Base-by-base conservation (phyloP, 2,113 vertebrate genomes). In the Dermatemys mawii region DNA sequence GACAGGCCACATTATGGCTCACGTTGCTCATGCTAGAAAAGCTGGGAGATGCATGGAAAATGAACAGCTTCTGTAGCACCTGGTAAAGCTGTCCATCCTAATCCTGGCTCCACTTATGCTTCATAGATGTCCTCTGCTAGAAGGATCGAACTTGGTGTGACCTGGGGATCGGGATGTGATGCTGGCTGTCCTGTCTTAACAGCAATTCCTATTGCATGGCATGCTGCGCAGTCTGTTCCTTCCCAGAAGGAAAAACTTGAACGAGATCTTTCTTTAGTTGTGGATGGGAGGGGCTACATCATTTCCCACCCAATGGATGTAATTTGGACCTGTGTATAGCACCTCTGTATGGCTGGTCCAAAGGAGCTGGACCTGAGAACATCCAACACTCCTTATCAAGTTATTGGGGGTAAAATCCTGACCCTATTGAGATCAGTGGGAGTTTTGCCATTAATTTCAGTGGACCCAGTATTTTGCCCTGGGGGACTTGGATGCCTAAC, bases 221-320 rank as follows among this genome's bases (percentile, higher is more conserved):
- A 46, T 76, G 26, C 44, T 46, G 26, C 27, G 41, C 26, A 46
- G 46, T 14, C 73, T 46, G 32, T 29, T 41, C 24, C n/a, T 19
- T 49, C 26, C 32, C 48, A 70, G 50, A 41, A 51, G 13, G 46
- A 22, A 6, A 4, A 78, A 12, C 24, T 54, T 49, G 27, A 4
- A 17, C 16, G 3, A 17, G 44, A 8, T 4, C 46, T 32, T 17
- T 82, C 29, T 17, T 32, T 46, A 24, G 46, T 13, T n/a, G n/a
- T 35, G 83, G 14, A 75, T 79, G 57, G 32, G 12, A 21, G 24
- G 60, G 11, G 46, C 11, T 75, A 7, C 3, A 2, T 48, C 2
- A 0, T 11, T 53, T 17, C 5, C 2, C 5, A 35, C 0, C 0
- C 3, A 12, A 4, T 3, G 3, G 55, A 11, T 17, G 55, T 63